These are phyloP conservation scores for Norana najaformis DNA, from an alignment of 2,888 invertebrate genomes.

Conservation along the genomic window DNA sequence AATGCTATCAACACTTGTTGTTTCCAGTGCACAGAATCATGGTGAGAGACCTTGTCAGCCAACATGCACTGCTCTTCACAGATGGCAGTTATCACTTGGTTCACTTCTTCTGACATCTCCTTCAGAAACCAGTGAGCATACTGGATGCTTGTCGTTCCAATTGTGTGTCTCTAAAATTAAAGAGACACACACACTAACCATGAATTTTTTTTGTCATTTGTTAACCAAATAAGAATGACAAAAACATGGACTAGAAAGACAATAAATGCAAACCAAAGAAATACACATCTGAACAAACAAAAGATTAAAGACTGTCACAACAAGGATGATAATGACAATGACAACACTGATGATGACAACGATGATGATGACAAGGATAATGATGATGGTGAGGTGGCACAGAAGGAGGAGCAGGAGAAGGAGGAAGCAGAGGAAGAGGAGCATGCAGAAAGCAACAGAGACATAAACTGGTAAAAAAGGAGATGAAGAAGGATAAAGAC, in stretches of 20 bases:
- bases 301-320: no score
- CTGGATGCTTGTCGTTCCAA: slow-evolving; percentile 86
- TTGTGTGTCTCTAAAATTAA: slow-evolving; percentile 77
- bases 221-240: neutral
- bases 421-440: no score
- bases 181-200: neutral
- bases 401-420: no score
- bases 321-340: no score
- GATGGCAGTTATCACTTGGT: slow-evolving; percentile 96
- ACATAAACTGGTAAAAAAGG: no score
- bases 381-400: no score
- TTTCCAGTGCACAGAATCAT: neutral
- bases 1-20: neutral
- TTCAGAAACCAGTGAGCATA: slow-evolving; percentile 95
- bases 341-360: no score
- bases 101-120: slow-evolving; percentile 96
- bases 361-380: no score
- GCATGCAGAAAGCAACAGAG: no score
- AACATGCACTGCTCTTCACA: slow-evolving; percentile 97
- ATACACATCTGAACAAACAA: no score
- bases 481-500: no score
- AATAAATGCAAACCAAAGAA: neutral
- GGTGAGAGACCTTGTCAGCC: slow-evolving; percentile 76
- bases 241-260: neutral
- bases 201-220: no score